Base-by-base conservation (phyloP, 2,888 invertebrate genomes). In the Serrognathus titanus region DNA sequence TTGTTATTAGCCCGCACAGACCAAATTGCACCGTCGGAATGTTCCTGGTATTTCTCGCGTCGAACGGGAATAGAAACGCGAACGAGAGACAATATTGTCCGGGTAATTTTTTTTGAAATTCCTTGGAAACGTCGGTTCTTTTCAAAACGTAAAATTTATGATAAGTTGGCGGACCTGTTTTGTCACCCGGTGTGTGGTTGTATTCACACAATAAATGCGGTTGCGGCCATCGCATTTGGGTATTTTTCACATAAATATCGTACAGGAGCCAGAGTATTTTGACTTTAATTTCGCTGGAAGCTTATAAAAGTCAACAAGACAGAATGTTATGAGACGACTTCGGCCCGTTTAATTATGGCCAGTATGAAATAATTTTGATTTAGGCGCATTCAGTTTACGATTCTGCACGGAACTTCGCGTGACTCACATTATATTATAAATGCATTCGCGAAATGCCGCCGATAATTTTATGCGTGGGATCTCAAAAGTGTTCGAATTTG, bases 161-260 rank as follows among this genome's bases (percentile, higher is more conserved):
- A 60, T 58, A 60, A 64, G 65, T 66, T 63, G 61, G 64, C 66
- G 69, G 66, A 71, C 70, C 69, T 68, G 69, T 70, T 72, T 71
- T 70, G 68, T 70, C 69, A 68, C 68, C 69, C 63, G 65, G 64
- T 69, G 68, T 69, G 68, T 68, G 66, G 66, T 59, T 65, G 63
- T 61, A 66, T 64, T 66, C 63, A 62, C 59, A 59, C 56, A 65
- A 57, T 53, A 62, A 64, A 63, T 65, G 65, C 64, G 61, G 62
- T 63, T 55, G 59, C 60, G 55, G 58, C 58, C 56, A 65, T 69
- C 70, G 58, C 65, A 71, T 72, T 73, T 70, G 70, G 67, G 62
- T 71, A 71, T 70, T 69, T 72, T 70, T 66, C 67, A 63, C 71
- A 66, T 72, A 73, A 73, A 73, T 71, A 68, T 68, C 59, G 62